Evolutionary conservation across 1,140 invertebrate species (phyloP).

Genomic region (Drosophila kohkoa): DNA sequence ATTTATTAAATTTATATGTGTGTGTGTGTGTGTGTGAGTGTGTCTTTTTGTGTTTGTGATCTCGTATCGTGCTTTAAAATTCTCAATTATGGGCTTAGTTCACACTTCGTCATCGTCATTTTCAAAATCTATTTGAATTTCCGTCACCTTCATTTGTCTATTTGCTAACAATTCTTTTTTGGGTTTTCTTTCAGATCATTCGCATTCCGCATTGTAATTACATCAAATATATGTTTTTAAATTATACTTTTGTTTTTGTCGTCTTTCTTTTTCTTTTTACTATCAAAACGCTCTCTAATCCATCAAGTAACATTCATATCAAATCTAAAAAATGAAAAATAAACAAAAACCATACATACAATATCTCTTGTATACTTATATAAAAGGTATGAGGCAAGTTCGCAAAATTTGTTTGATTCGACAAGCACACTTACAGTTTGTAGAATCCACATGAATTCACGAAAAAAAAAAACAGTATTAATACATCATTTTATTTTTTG

Average conservation of each 20-base stretch:
- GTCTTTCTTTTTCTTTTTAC: constrained; percentile 6
- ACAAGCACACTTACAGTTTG: constrained; percentile 44
- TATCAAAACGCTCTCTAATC: constrained; percentile 64
- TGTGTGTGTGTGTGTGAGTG: too few species aligned
- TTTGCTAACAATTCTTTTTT: constrained; percentile 65
- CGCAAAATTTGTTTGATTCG: constrained; percentile 4
- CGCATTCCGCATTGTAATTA: constrained; percentile 37
- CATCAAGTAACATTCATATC: constrained; percentile 75
- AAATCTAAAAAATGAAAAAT: constrained; percentile 52
- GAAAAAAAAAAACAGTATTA: constrained; percentile 53
- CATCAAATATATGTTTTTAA: constrained; percentile 52
- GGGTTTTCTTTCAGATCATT: constrained; percentile 22
- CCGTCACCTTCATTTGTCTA: constrained; percentile 30
- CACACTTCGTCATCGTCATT: constrained; percentile 6
- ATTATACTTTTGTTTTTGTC: constrained; percentile 49
- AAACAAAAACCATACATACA: constrained; percentile 58
- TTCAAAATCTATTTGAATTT: constrained; percentile 14
- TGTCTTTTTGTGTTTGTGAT: constrained; percentile 28
- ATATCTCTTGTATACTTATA: constrained; percentile 48
- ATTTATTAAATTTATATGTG: constrained; percentile 72
- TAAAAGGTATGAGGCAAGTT: constrained; percentile 38
- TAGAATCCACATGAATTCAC: constrained; percentile 39
- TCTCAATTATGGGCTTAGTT: constrained; percentile 73
- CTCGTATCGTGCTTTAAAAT: constrained; percentile 81
- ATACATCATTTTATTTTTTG: constrained; percentile 36